These are phyloP conservation scores for Pelmatolapia mariae DNA, from an alignment of 2,113 vertebrate species.

Conservation along the genomic window DNA sequence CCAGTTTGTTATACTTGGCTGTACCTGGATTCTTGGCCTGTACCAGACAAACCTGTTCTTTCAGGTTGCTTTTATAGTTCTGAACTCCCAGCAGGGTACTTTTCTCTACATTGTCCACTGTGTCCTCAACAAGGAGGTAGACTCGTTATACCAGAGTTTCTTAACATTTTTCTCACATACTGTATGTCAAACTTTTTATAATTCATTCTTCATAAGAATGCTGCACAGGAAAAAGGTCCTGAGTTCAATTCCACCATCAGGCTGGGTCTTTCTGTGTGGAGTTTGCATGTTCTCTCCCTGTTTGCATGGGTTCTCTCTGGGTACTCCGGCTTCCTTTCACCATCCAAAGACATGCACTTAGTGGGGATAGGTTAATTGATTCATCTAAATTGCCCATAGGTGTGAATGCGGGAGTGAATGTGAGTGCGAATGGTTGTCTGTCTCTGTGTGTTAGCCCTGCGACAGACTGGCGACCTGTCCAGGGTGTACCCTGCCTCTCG, in stretches of 20 bases:
- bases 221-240: not conserved
- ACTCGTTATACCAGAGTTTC: not conserved
- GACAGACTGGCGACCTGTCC: not conserved
- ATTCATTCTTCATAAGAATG: not conserved
- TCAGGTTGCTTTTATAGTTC: slow-evolving; percentile 44
- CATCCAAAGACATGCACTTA: not conserved
- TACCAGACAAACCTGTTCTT: slow-evolving; percentile 50
- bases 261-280: not conserved
- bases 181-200: not conserved
- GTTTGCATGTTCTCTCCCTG: not conserved
- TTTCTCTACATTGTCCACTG: slow-evolving; percentile 70
- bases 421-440: not conserved
- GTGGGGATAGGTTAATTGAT: not conserved
- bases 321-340: not conserved
- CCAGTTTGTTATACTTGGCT: slow-evolving; percentile 68
- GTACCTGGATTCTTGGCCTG: slow-evolving; percentile 63
- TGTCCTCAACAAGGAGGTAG: slow-evolving; percentile 67
- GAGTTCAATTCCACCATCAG: not conserved
- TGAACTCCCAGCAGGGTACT: slow-evolving; percentile 70
- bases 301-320: not conserved
- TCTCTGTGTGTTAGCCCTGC: not conserved
- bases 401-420: not conserved
- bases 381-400: not conserved
- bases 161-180: not conserved
- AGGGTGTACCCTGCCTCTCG: not conserved